Evolutionary conservation across 2,113 vertebrate genomes (phyloP).

Genomic region (Saiga tatarica): DNA sequence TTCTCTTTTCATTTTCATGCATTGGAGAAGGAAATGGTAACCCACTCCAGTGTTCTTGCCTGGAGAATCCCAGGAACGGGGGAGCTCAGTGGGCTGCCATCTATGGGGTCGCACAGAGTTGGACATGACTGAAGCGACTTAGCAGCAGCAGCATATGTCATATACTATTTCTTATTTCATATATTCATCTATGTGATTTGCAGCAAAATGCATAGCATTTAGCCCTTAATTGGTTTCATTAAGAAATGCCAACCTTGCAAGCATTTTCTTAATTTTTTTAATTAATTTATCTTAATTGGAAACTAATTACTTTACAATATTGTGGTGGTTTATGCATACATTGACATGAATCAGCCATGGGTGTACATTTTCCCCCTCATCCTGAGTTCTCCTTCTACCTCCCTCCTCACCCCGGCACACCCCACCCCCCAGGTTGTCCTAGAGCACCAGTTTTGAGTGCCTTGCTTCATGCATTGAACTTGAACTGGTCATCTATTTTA

Average conservation of each 20-base stretch:
- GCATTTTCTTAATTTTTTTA: background rate
- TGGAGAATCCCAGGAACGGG: no score
- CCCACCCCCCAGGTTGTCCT: rapidly evolving
- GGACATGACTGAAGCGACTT: no score
- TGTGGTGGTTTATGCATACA: background rate
- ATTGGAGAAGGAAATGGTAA: no score
- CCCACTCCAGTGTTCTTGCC: no score
- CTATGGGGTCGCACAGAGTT: no score
- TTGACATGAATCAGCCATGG: background rate
- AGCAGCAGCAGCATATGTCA: no score
- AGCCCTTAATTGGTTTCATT: background rate
- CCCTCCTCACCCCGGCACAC: background rate
- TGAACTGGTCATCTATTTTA: background rate
- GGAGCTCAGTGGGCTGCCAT: no score
- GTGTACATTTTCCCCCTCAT: background rate
- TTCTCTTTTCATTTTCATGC: no score
- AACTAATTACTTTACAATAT: background rate
- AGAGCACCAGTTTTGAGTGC: background rate
- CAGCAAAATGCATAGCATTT: background rate
- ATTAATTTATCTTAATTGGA: background rate
- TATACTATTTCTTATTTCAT: background rate
- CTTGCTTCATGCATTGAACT: background rate
- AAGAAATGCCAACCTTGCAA: background rate
- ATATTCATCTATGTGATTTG: background rate
- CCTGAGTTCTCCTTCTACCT: background rate